phyloP scores from a whole-genome alignment of 2,797 vertebrate genomes.

The Gymnodraco acuticeps region DNA sequence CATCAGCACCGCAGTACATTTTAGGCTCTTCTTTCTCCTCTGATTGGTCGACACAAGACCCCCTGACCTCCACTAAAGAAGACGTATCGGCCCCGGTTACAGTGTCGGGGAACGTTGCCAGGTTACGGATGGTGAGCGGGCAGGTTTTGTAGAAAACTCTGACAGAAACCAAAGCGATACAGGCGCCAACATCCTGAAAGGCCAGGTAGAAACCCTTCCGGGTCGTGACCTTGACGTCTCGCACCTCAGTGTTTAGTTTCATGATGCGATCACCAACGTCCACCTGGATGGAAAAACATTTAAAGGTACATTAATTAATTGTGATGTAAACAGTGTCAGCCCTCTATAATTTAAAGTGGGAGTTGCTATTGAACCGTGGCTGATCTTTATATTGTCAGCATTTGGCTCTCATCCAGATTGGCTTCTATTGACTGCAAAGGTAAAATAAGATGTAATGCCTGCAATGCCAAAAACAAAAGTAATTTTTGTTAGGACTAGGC shows the following conservation, averaged over 20 bases:
- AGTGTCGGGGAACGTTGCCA: slow-evolving; percentile 97
- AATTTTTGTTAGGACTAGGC: slow-evolving; percentile 37
- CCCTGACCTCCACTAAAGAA: slow-evolving; percentile 96
- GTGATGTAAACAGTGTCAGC: slow-evolving; percentile 44
- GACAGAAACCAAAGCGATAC: slow-evolving; percentile 97
- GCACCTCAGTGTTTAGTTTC: slow-evolving; percentile 98
- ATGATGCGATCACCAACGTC: slow-evolving; percentile 98
- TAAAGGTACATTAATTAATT: slow-evolving; percentile 24
- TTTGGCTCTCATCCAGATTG: slow-evolving; percentile 49
- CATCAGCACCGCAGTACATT: slow-evolving; percentile 99
- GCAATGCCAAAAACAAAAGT: slow-evolving; percentile 40
- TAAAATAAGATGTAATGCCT: slow-evolving; percentile 46
- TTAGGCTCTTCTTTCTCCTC: slow-evolving; percentile 98
- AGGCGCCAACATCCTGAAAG: slow-evolving; percentile 98
- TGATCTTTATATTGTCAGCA: slow-evolving; percentile 53
- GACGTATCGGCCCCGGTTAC: slow-evolving; percentile 97
- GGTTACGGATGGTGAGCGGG: slow-evolving; percentile 93
- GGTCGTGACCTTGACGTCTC: slow-evolving; percentile 93
- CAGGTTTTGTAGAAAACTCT: slow-evolving; percentile 98
- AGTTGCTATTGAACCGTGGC: slow-evolving; percentile 41
- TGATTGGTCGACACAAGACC: slow-evolving; percentile 98
- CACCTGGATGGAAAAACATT: slow-evolving; percentile 77
- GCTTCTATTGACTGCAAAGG: slow-evolving; percentile 54
- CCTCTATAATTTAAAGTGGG: slow-evolving; percentile 44
- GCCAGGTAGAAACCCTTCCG: slow-evolving; percentile 98